These are phyloP conservation scores for Elanoides forficatus DNA, from an alignment of 2,113 vertebrate genomes.

Conservation along the genomic window DNA sequence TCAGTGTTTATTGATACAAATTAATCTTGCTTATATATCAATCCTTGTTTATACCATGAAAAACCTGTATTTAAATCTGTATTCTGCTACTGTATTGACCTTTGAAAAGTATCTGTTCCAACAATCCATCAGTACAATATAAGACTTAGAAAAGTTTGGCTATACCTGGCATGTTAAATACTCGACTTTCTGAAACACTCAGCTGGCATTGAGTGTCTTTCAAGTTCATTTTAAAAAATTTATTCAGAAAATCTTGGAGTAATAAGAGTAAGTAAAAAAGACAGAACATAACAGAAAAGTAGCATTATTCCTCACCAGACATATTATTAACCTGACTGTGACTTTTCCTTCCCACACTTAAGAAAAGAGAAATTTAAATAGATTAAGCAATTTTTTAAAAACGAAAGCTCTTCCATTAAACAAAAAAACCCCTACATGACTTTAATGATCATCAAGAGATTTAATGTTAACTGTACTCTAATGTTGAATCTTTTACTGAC, in stretches of 20 bases:
- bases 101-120: neutral
- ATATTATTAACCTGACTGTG: neutral
- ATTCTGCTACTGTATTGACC: neutral
- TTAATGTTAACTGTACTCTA: neutral
- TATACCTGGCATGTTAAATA: neutral
- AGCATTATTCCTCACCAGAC: neutral
- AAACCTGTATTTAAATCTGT: neutral
- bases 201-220: neutral
- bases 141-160: neutral
- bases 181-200: neutral
- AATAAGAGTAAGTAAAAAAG: neutral
- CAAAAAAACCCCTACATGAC: neutral
- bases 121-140: neutral
- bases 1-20: neutral
- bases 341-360: neutral
- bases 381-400: neutral
- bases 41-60: neutral
- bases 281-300: neutral
- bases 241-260: neutral
- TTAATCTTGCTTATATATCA: neutral
- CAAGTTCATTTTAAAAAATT: neutral
- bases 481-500: neutral
- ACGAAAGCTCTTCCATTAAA: neutral
- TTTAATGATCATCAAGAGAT: neutral
- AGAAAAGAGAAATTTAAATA: neutral